Evolutionary conservation across 1,140 invertebrate species (phyloP).

Genomic region (Bombus picipes): DNA sequence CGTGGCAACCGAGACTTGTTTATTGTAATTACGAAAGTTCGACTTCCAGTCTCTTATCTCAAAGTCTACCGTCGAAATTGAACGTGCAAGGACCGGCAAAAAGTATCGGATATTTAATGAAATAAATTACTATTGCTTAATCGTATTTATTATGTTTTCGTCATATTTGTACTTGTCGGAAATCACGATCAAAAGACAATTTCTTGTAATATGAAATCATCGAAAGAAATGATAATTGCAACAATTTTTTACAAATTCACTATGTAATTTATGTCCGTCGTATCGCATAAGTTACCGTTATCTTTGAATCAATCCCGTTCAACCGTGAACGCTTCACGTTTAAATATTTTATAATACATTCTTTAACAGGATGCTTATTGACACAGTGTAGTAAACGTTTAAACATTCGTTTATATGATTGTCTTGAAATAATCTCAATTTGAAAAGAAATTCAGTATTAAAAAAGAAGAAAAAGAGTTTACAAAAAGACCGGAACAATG

Average conservation of each 20-base stretch:
- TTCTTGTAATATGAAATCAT: too few relatives aligned
- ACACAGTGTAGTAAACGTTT: not conserved
- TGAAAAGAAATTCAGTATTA: not conserved
- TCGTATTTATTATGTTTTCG: not conserved
- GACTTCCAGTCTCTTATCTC: slow-evolving; percentile 49
- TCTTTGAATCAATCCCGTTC: not conserved
- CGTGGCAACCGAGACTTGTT: slow-evolving; percentile 63
- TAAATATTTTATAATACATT: not conserved
- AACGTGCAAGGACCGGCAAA: slow-evolving; percentile 5
- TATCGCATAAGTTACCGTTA: not conserved
- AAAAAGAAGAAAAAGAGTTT: not conserved
- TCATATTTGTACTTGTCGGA: not conserved
- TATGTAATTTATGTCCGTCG: not conserved
- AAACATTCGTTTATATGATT: not conserved
- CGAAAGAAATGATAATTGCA: slow-evolving; percentile 24
- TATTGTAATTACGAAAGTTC: slow-evolving; percentile 71
- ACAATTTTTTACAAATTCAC: slow-evolving; percentile 5
- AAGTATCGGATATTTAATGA: slow-evolving; percentile 24
- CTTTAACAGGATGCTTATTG: not conserved
- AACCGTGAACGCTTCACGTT: not conserved
- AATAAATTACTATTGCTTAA: slow-evolving; percentile 32
- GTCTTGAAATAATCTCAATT: not conserved
- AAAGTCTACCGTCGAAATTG: slow-evolving; percentile 11
- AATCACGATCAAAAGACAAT: not conserved
- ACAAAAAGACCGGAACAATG: slow-evolving; percentile 48